Conservation (phyloP, 2,113 vertebrate genomes). For the Neotoma lepida region DNA sequence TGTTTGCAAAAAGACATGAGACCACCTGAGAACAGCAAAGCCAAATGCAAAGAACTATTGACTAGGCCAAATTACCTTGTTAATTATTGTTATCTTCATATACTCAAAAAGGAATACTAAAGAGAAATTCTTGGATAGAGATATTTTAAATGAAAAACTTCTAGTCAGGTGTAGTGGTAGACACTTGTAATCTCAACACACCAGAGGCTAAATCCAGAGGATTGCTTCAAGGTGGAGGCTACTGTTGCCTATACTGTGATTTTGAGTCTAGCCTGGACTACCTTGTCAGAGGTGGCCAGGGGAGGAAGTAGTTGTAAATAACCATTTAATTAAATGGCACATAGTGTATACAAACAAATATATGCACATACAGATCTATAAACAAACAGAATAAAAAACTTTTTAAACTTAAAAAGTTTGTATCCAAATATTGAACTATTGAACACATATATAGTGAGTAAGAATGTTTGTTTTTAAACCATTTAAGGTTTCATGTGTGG, state of each 20-base stretch:
- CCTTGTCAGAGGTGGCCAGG: rapidly evolving
- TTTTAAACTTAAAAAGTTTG: background rate
- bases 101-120: background rate
- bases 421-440: background rate
- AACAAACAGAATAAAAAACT: background rate
- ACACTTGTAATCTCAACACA: background rate
- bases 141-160: background rate
- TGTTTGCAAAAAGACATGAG: background rate
- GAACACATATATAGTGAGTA: background rate
- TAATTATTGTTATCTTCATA: background rate
- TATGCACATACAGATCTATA: background rate
- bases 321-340: background rate
- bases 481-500: background rate
- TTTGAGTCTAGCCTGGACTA: background rate
- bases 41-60: background rate
- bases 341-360: background rate
- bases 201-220: background rate
- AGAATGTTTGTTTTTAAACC: background rate
- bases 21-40: background rate
- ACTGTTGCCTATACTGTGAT: background rate
- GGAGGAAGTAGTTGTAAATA: background rate
- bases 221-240: background rate
- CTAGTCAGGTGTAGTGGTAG: background rate
- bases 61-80: background rate
- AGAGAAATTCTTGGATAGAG: background rate